Base-by-base conservation (phyloP, 2,113 vertebrate species). In the Oncorhynchus clarkii region DNA sequence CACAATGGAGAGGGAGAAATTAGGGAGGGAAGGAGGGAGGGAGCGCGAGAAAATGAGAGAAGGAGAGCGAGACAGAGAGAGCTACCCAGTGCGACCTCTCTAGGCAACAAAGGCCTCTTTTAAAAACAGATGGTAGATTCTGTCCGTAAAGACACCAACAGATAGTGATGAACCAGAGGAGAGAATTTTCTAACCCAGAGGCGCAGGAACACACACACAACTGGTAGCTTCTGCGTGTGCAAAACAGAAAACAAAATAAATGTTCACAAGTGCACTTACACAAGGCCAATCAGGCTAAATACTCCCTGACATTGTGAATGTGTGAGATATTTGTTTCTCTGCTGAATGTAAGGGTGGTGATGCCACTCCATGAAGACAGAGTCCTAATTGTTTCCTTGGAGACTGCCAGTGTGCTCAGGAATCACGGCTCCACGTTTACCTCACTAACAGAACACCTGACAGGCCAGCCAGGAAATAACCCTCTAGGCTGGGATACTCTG, bases 331-430 rank as follows among this genome's bases (percentile, higher is more conserved):
- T 77, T 26, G 67, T 26, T 74, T 76, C 60, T 51, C 6, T 77
- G 51, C 71, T 75, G 66, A 76, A 66, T 29, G 67, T 7, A 48
- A 80, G 51, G 76, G 73, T 74, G 59, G 45, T 48, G 68, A 64
- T 48, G 79, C 66, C 54, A 18, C 54, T 74, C 79, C 76, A 77
- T 80, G 80, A 86, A 82, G 73, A 82, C 69, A 20, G 62, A 72
- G 78, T 70, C 76, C 76, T 87, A 85, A 87, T 86, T 82, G 84
- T 89, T 87, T 87, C 88, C 90, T 80, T 82, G 83, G 87, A 90
- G 39, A 45, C 2, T 45, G 39, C 39, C 39, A 72, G 24, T 71
- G 84, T 85, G 85, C 72, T 51, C 57, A 13, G 11, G 64, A 65
- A 82, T 82, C 81, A 78, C 72, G 29, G 24, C 79, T 74, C 74